phyloP scores from a whole-genome alignment of 2,797 vertebrate species.

The Macropodus opercularis region DNA sequence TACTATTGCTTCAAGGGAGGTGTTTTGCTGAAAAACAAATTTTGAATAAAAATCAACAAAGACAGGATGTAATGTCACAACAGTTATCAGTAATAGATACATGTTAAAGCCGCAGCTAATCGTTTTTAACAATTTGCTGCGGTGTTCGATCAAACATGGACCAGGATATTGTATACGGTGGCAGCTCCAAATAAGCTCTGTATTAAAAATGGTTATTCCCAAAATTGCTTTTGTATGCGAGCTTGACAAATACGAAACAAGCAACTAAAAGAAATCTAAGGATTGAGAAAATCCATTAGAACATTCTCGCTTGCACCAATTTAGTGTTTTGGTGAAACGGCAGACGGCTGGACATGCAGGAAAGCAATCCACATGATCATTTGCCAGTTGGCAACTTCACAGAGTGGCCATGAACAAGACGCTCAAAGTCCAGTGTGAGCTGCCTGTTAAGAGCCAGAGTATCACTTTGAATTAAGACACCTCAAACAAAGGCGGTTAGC shows the following conservation, averaged over 20 bases:
- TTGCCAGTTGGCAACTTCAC: constrained; percentile 30
- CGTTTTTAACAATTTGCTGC: too few species aligned
- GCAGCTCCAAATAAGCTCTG: not conserved
- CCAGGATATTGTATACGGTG: not conserved
- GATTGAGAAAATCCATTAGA: constrained; percentile 11
- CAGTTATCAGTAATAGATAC: not conserved
- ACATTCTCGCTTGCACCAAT: constrained; percentile 18
- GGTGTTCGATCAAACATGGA: too few species aligned
- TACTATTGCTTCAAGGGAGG: constrained; percentile 98
- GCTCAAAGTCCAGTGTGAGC: not conserved
- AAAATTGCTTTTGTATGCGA: constrained; percentile 5
- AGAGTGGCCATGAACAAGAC: constrained; percentile 1
- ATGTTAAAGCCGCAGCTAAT: not conserved
- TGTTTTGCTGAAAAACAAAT: constrained; percentile 90
- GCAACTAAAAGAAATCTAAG: not conserved
- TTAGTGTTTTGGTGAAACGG: constrained; percentile 14
- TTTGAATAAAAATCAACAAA: not conserved
- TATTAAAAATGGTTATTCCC: not conserved
- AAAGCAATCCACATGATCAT: constrained; percentile 14
- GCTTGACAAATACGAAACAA: not conserved
- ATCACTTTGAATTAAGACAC: not conserved
- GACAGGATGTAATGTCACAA: not conserved
- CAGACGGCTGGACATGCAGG: constrained; percentile 8
- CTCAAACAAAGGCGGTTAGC: not conserved
- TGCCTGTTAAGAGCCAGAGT: not conserved